Percentiles rank a stretch among this genome's conserved stretches.
phyloP scores from a whole-genome alignment of 1,140 invertebrate genomes.

The Aphelinus atriplicis region DNA sequence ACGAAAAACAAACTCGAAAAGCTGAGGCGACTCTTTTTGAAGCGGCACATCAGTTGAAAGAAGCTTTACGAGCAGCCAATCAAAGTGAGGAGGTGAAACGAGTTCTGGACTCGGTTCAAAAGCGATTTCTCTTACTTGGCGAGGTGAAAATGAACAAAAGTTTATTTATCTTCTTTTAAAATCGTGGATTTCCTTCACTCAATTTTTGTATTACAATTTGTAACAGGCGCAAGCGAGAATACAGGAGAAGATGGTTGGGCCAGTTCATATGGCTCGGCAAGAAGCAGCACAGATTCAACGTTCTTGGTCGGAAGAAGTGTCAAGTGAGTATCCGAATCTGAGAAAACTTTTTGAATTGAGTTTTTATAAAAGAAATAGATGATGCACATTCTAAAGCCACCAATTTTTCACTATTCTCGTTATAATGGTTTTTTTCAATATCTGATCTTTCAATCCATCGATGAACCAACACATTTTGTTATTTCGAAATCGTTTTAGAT shows the following conservation, averaged over 20 bases:
- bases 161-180: slow-evolving; percentile 38
- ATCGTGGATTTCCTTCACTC: slow-evolving; percentile 25
- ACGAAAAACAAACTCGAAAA: slow-evolving; percentile 62
- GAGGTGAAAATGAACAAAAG: slow-evolving; percentile 54
- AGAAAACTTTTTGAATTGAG: neutral
- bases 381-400: slow-evolving; percentile 6
- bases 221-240: slow-evolving; percentile 55
- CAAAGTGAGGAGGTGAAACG: slow-evolving; percentile 66
- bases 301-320: slow-evolving; percentile 60
- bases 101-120: slow-evolving; percentile 65
- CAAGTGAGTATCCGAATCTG: slow-evolving; percentile 44
- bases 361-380: neutral
- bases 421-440: too few relatives aligned
- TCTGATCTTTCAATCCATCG: too few relatives aligned
- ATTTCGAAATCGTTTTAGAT: slow-evolving; percentile 43
- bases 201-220: slow-evolving; percentile 29
- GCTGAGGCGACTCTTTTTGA: slow-evolving; percentile 66
- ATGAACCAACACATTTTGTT: too few relatives aligned
- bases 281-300: slow-evolving; percentile 57
- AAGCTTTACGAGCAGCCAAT: slow-evolving; percentile 66
- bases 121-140: slow-evolving; percentile 66
- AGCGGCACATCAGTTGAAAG: slow-evolving; percentile 67
- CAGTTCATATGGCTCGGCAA: slow-evolving; percentile 55
- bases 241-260: slow-evolving; percentile 53
- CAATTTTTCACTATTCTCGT: neutral